Evolutionary conservation across 2,797 vertebrate genomes (phyloP), one percentile per base, ranked within the genome.

Genomic region (Lates japonicus): DNA sequence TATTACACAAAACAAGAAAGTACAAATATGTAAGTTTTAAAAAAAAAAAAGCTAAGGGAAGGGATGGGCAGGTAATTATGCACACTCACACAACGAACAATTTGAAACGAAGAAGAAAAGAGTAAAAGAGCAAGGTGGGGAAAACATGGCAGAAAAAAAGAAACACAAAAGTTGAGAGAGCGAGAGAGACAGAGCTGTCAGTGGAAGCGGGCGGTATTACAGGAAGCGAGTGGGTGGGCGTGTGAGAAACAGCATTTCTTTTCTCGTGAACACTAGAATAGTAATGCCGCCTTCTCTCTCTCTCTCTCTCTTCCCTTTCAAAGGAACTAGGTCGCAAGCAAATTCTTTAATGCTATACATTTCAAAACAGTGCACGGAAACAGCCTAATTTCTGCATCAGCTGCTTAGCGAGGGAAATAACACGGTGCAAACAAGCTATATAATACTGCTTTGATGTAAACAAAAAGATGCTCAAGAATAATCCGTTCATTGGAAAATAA

Each of bases 191-290:
- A 86, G 88, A 93, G 87, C 92, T 93, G 94, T 95, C 92, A 94
- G 92, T 94, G 91, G 92, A 86, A 96, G 95, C 95, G 95, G 96
- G 96, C 76, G 91, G 92, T 94, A 94, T 97, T 95, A 98, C 95
- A 95, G 95, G 93, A 96, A 95, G 92, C 85, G 80, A 93, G 90
- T 81, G 84, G 95, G 94, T 92, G 91, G 74, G 88, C 93, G 91
- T 90, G 93, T 89, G 91, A 93, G 93, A 95, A 95, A 93, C 93
- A 94, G n/a, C 93, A 94, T 89, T 94, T 95, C 93, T 95, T 93
- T 95, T 95, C 93, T 93, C 85, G 91, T n/a, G 89, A 93, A 90
- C 87, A 86, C 79, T 76, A 81, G 80, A 92, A 90, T 86, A 94
- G 93, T n/a, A 92, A 93, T 90, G 89, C 90, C 76, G 89, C 90